These are phyloP conservation scores for Lacerta agilis DNA, from an alignment of 2,797 vertebrate genomes.

Conservation along the genomic window DNA sequence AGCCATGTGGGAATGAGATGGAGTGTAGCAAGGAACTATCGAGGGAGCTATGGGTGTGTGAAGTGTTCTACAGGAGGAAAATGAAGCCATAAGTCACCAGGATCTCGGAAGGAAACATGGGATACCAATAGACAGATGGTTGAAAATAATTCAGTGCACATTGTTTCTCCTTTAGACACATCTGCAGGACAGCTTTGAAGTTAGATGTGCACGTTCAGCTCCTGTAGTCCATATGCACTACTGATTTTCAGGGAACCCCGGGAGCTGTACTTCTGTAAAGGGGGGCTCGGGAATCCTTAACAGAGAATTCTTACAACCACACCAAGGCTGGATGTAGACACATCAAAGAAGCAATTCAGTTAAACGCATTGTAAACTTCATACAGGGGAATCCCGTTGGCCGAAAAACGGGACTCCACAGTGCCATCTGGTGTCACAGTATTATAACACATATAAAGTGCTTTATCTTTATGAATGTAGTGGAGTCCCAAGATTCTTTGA, in stretches of 20 bases:
- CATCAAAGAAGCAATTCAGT: no score
- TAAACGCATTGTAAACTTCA: no score
- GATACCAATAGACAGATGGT: not conserved
- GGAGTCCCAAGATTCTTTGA: not conserved
- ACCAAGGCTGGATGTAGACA: no score
- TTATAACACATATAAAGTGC: no score
- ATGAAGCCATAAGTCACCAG: not conserved
- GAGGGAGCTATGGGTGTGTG: not conserved
- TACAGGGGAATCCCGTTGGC: no score
- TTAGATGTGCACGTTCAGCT: not conserved
- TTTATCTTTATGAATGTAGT: no score
- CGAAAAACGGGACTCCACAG: no score
- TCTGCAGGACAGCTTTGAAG: slow-evolving; percentile 1
- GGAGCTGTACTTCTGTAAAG: no score
- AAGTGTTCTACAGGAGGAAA: slow-evolving; percentile 9
- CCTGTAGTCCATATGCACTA: not conserved
- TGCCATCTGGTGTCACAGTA: no score
- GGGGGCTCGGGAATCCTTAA: not conserved
- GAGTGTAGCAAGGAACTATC: not conserved
- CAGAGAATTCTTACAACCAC: no score
- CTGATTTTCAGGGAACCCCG: not conserved
- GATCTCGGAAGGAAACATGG: not conserved
- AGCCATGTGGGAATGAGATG: not conserved
- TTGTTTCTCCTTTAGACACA: not conserved
- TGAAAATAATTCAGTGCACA: not conserved